phyloP scores from a whole-genome alignment of 2,113 vertebrate species.

The Callithrix jacchus region DNA sequence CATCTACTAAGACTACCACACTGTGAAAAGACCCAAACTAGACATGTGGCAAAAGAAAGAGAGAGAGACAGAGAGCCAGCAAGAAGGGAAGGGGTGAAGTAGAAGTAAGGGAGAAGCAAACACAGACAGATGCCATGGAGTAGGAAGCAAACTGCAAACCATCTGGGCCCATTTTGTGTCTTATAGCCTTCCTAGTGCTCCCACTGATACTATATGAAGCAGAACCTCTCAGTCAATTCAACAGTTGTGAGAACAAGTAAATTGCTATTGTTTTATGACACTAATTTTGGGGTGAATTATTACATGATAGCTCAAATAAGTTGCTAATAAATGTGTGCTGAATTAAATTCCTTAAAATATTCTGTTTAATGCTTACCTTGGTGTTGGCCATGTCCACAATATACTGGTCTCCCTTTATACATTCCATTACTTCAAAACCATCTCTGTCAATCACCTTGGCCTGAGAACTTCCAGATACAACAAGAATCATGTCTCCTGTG shows the following conservation, averaged over 20 bases:
- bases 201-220: neutral
- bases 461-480: constrained; percentile 96
- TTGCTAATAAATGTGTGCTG: neutral
- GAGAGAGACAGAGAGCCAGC: neutral
- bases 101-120: neutral
- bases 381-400: constrained; percentile 99
- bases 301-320: neutral
- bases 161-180: neutral
- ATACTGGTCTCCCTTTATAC: constrained; percentile 97
- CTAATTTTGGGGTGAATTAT: neutral
- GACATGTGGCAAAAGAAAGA: neutral
- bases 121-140: neutral
- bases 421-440: constrained; percentile 98
- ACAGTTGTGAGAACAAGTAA: constrained; percentile 21
- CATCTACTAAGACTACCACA: neutral
- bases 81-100: neutral
- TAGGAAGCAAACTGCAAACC: neutral
- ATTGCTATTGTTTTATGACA: neutral
- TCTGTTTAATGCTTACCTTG: constrained; percentile 86
- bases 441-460: constrained; percentile 98
- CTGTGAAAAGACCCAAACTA: neutral
- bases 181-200: neutral
- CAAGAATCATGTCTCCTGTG: constrained; percentile 96
- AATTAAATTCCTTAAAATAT: constrained; percentile 13
- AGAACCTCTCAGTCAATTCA: neutral